A percentile compares a stretch with the other conserved stretches of the same genome.
Evolutionary conservation across 1,140 invertebrate genomes (phyloP).

Genomic region (Papilio aristodemus): DNA sequence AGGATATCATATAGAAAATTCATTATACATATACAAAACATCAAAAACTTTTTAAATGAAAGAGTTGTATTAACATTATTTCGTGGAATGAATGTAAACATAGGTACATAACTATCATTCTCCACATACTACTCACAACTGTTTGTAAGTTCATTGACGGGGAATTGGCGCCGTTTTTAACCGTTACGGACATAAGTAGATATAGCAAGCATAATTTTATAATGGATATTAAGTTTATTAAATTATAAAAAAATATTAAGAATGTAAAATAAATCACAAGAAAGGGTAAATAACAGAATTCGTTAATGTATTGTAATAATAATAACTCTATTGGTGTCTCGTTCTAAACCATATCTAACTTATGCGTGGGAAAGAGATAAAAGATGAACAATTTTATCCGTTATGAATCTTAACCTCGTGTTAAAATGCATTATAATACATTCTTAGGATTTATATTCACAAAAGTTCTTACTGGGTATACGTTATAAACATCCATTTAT

Average conservation of each 20-base stretch:
- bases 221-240: background rate
- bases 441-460: conserved; percentile 1
- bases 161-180: conserved; percentile 58
- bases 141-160: conserved; percentile 57
- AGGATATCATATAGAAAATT: background rate
- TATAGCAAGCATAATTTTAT: conserved; percentile 28
- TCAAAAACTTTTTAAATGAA: background rate
- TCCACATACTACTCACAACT: conserved; percentile 41
- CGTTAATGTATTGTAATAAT: conserved; percentile 35
- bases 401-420: conserved; percentile 53
- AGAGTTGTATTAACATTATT: conserved; percentile 23
- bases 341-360: conserved; percentile 43
- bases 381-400: conserved; percentile 61
- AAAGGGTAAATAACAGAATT: conserved; percentile 25
- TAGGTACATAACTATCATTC: conserved; percentile 33
- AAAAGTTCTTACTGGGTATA: conserved; percentile 17
- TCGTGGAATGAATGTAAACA: conserved; percentile 39
- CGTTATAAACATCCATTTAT: background rate
- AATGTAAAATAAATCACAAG: background rate
- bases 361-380: conserved; percentile 49
- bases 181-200: conserved; percentile 32
- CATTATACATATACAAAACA: background rate
- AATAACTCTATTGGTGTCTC: conserved; percentile 49
- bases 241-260: background rate
- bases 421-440: conserved; percentile 32